These are phyloP conservation scores for Fringilla coelebs DNA, from an alignment of 2,797 vertebrate species.

Conservation along the genomic window DNA sequence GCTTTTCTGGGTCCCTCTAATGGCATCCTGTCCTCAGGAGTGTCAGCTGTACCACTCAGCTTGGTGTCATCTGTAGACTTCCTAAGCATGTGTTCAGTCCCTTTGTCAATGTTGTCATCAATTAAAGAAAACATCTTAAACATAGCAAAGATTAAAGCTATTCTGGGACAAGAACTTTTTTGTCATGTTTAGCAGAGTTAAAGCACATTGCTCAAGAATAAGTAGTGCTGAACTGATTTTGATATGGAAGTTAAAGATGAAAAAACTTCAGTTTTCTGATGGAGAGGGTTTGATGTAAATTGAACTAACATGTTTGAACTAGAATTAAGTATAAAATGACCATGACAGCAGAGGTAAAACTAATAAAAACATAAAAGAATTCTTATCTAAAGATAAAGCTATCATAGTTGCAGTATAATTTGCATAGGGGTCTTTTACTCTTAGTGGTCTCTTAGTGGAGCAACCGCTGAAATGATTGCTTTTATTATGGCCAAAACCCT, in stretches of 20 bases:
- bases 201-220: background rate
- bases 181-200: background rate
- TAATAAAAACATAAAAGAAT: background rate
- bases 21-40: background rate
- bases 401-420: background rate
- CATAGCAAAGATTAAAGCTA: background rate
- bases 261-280: background rate
- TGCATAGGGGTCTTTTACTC: background rate
- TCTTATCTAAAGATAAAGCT: background rate
- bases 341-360: background rate
- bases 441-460: background rate
- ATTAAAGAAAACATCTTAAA: background rate
- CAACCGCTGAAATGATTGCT: background rate
- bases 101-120: background rate
- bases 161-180: background rate
- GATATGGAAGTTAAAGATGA: background rate
- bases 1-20: background rate
- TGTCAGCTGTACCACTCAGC: background rate
- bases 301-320: background rate
- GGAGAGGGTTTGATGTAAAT: background rate
- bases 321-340: background rate
- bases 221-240: background rate
- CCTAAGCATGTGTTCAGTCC: background rate
- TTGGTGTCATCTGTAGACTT: background rate
- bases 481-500: background rate